Evolutionary conservation across 2,888 invertebrate species (phyloP), one percentile per base, ranked within the genome.

Genomic region (Furcula furcula): DNA sequence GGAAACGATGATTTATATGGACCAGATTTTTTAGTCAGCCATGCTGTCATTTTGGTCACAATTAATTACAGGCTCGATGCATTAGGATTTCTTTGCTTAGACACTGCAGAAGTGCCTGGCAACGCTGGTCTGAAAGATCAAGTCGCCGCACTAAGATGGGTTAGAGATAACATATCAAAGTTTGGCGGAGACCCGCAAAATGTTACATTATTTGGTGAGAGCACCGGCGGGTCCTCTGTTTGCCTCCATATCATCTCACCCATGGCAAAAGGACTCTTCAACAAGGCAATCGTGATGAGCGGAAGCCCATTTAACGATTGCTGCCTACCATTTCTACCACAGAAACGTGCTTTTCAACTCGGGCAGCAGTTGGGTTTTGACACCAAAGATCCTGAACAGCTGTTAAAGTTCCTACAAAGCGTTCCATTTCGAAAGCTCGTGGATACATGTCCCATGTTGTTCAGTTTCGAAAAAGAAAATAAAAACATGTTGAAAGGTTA

Each of bases 101-200:
- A 73, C n/a, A 90, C 90, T 10, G 56, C 59, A 31, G 90, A 89
- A 25, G 90, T 90, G 0, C 91, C 91, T 0, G 92, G 92, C 1
- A 92, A 92, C 59, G 90, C 90, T 37, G 91, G 90, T 0, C 49
- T 91, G 10, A 91, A 90, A 46, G 76, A 77, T 23, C 74, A 74
- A 59, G 65, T 67, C 0, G 55, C 60, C 3, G 75, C 76, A 10
- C 36, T 76, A 11, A 64, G 49, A 34, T 77, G 76, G 75, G 59
- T 76, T 0, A 49, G 66, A 16, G 49, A 57, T n/a, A 75, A 75
- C 28, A 71, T 76, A n/a, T 29, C 37, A 0, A 42, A 47, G 21
- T 75, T 75, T 29, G 74, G 74, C 2, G 75, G 75, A 4, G 66
- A 75, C 52, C 55, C 70, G 0, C 40, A 59, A 2, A 71, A 73